Evolutionary conservation across 2,113 vertebrate genomes (phyloP), one percentile per base, ranked within the genome.

Genomic region (Oreochromis tanganicae): DNA sequence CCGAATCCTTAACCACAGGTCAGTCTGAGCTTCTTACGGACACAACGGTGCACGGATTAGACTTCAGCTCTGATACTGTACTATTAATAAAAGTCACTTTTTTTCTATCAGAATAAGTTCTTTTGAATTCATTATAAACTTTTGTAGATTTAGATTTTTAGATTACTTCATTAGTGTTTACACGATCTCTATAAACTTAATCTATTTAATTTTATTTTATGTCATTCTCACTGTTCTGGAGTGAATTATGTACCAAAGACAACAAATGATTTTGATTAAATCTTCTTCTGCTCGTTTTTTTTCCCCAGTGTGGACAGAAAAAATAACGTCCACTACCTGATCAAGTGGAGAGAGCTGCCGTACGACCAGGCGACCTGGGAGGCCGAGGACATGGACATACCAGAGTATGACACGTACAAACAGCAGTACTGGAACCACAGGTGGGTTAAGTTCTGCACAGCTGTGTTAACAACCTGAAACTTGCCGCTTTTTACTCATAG

Each of bases 291-390:
- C 7, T 24, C 5, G 50, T 3, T 63, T 29, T 4, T 36, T 16
- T 2, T 2, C 6, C 6, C 3, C 93, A 99, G 98, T 13, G 96
- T 98, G 95, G 98, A 99, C 94, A 98, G 98, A 89, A 99, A 99
- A 92, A 97, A 97, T 27, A 97, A 98, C 16, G 97, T 98, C 59
- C 98, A 99, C 95, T 99, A 99, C 91, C 95, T 99, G 94, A 99
- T 99, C 91, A 99, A 99, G 91, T 99, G 98, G 98, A 95, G 97
- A 41, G 99, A 99, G 88, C 92, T 99, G 32, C 66, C 97, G 0
- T 99, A 99, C 73, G 98, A 99, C 90, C 98, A 99, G 96, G 97
- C 98, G 4, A 98, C 98, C 36, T 99, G 98, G 98, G 99, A 99
- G 95, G 96, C 96, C 0, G 99, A 99, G 86, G 98, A 99, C 92